A percentile compares a stretch with the other conserved stretches of the same genome.
Conservation (phyloP, 2,888 invertebrate species). For the Norana najaformis region DNA sequence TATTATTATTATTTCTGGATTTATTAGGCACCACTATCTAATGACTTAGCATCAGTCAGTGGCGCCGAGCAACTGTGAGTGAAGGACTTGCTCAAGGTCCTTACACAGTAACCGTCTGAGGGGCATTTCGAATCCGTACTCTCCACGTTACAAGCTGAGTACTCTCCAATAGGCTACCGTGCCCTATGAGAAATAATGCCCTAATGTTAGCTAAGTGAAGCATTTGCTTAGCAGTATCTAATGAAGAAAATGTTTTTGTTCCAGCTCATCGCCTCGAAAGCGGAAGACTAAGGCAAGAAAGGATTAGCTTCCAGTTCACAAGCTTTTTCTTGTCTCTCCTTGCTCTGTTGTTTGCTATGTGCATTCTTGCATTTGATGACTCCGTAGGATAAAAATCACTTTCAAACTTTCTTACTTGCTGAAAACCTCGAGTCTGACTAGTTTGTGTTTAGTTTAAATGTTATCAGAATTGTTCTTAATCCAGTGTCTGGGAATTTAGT, state of each 20-base stretch:
- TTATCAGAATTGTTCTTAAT: not conserved
- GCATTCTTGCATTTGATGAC: not conserved
- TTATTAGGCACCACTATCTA: too few relatives aligned
- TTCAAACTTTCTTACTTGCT: slow-evolving; percentile 7
- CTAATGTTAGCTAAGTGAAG: not conserved
- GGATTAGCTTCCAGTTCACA: not conserved
- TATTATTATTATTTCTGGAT: too few relatives aligned
- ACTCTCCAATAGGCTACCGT: too few relatives aligned
- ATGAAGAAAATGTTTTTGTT: not conserved
- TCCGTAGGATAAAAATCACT: not conserved
- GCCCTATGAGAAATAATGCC: not conserved
- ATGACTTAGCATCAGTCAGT: too few relatives aligned
- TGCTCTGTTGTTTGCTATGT: not conserved
- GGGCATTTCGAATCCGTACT: too few relatives aligned
- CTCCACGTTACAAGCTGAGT: too few relatives aligned
- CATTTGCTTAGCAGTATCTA: not conserved
- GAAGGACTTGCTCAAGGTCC: too few relatives aligned
- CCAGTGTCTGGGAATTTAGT: not conserved
- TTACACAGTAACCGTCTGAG: too few relatives aligned
- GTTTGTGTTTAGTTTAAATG: slow-evolving; percentile 13
- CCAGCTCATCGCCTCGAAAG: slow-evolving; percentile 6
- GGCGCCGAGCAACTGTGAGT: too few relatives aligned
- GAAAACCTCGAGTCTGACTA: not conserved
- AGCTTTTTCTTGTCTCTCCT: not conserved
- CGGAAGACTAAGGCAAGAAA: slow-evolving; percentile 18